Conservation (phyloP, 2,797 vertebrate species). For the Melanotaenia boesemani region DNA sequence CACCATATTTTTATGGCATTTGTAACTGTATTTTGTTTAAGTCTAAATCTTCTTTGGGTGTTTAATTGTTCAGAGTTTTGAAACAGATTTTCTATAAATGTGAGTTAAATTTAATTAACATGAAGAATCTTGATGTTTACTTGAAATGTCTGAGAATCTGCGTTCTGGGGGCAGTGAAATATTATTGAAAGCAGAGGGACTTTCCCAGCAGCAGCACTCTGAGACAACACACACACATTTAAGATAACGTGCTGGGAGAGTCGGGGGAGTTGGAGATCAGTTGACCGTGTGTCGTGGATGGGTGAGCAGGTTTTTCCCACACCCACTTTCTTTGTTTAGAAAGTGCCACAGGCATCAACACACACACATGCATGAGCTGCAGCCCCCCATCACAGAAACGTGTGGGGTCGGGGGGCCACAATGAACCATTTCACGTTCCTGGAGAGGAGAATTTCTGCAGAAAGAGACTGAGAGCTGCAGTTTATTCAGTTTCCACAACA, state of each 20-base stretch:
- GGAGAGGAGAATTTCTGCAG: conserved; percentile 7
- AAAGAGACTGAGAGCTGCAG: neutral
- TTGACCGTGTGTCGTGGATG: conserved; percentile 51
- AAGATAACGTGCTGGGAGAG: conserved; percentile 62
- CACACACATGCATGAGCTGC: neutral
- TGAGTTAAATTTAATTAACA: neutral
- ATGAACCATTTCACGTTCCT: conserved; percentile 6
- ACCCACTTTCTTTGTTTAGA: conserved; percentile 64
- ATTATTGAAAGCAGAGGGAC: conserved; percentile 33
- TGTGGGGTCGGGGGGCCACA: neutral
- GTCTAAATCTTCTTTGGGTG: too few species aligned
- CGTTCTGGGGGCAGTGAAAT: conserved; percentile 2
- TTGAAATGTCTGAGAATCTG: neutral
- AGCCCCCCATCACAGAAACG: neutral
- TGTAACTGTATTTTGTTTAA: too few species aligned
- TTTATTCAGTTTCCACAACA: neutral
- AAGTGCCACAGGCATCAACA: conserved; percentile 46
- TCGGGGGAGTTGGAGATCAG: conserved; percentile 66
- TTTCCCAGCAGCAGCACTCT: conserved; percentile 51
- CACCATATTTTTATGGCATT: too few species aligned
- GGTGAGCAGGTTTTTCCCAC: conserved; percentile 65
- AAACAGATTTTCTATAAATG: too few species aligned
- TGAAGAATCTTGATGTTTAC: neutral
- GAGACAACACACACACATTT: conserved; percentile 18
- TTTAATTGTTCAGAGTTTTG: too few species aligned